Conservation (phyloP, 2,888 invertebrate genomes). For the Drosophila mimica region DNA sequence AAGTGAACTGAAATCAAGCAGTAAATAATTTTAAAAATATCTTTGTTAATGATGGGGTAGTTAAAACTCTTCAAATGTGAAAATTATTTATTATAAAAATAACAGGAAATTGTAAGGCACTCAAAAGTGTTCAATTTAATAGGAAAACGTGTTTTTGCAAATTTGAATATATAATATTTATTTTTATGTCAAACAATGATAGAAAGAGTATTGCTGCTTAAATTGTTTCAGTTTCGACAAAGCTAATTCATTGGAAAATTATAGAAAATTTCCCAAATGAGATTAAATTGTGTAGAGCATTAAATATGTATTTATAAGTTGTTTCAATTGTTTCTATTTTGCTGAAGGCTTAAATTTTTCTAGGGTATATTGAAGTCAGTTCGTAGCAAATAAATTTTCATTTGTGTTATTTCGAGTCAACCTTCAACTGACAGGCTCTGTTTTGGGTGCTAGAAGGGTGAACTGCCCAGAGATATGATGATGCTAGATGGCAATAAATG, state of each 20-base stretch:
- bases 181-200: background rate
- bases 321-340: accelerated
- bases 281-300: background rate
- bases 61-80: background rate
- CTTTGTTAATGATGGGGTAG: background rate
- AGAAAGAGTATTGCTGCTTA: background rate
- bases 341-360: accelerated
- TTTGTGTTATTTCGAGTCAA: conserved; percentile 61
- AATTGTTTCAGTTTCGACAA: background rate
- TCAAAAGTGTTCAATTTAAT: background rate
- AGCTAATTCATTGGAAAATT: background rate
- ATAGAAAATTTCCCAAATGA: background rate
- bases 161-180: background rate
- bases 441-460: conserved; percentile 75
- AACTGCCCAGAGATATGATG: conserved; percentile 62
- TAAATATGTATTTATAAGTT: accelerated
- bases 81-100: background rate
- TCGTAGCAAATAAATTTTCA: background rate
- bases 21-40: background rate
- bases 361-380: conserved; percentile 26
- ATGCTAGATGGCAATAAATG: conserved; percentile 53
- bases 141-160: background rate
- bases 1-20: background rate
- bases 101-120: background rate
- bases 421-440: conserved; percentile 71